Evolutionary conservation across 2,113 vertebrate genomes (phyloP).

Genomic region (Proterorhinus semilunaris): DNA sequence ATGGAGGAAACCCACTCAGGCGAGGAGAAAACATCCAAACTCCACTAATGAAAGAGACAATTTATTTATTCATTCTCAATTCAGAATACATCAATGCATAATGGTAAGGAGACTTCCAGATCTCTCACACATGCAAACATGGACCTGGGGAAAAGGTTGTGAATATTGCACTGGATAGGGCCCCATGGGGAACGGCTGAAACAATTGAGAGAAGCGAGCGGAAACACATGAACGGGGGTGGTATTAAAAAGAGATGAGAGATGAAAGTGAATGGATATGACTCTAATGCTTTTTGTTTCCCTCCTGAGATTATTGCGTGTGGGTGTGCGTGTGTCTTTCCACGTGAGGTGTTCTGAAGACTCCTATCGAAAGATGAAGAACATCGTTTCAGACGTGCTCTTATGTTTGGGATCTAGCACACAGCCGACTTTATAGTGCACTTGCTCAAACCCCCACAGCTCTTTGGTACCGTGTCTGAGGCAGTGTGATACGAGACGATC

Average conservation of each 20-base stretch:
- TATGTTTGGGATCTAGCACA: constrained; percentile 23
- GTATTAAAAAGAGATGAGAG: constrained; percentile 70
- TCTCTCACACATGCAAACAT: too few relatives aligned
- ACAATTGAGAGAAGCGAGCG: constrained; percentile 51
- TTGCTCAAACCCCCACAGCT: constrained; percentile 42
- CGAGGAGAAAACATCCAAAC: too few relatives aligned
- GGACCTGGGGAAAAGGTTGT: constrained; percentile 21
- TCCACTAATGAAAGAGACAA: too few relatives aligned
- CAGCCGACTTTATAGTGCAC: constrained; percentile 22
- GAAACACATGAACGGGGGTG: constrained; percentile 44
- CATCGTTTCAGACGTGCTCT: constrained; percentile 55
- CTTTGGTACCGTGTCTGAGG: constrained; percentile 55
- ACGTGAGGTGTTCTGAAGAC: constrained; percentile 34
- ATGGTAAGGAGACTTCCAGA: too few relatives aligned
- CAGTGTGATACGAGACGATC: constrained; percentile 33
- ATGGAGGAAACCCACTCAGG: too few relatives aligned
- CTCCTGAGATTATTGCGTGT: constrained; percentile 52
- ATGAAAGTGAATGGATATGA: constrained; percentile 68
- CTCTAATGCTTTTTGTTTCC: constrained; percentile 61
- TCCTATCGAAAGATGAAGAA: constrained; percentile 48
- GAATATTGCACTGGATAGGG: constrained; percentile 43
- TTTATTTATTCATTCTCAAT: too few relatives aligned
- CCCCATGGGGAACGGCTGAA: constrained; percentile 25
- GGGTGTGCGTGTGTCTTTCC: constrained; percentile 2
- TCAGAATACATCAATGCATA: too few relatives aligned